A percentile compares a stretch with the other conserved stretches of the same genome.
Conservation (phyloP, 2,113 vertebrate genomes). For the Centropristis striata region DNA sequence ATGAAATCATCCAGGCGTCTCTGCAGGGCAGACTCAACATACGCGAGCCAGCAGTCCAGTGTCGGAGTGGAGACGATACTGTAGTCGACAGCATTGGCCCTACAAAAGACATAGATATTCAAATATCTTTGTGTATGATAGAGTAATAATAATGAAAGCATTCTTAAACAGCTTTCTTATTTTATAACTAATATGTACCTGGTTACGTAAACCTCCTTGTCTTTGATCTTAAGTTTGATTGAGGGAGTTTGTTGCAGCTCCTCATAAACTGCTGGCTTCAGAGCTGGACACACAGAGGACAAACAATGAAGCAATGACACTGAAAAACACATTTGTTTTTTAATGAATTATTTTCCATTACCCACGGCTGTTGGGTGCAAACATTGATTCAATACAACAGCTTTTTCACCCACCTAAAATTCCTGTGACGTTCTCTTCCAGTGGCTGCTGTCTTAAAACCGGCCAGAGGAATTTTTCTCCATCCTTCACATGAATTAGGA, state of each 20-base stretch:
- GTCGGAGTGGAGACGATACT: no score
- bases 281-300: constrained; percentile 44
- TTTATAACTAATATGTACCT: constrained; percentile 42
- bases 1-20: no score
- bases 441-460: constrained; percentile 52
- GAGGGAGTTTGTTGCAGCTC: not conserved
- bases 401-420: constrained; percentile 35
- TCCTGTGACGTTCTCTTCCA: constrained; percentile 16
- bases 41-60: no score
- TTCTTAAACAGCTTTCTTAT: not conserved
- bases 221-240: constrained; percentile 48
- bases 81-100: constrained; percentile 2
- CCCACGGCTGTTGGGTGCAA: not conserved
- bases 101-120: constrained; percentile 8
- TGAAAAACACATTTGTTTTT: not conserved
- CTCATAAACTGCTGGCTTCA: constrained; percentile 40
- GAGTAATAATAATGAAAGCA: not conserved
- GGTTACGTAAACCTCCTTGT: constrained; percentile 23
- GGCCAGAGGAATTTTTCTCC: constrained; percentile 74
- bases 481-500: constrained; percentile 60
- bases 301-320: not conserved
- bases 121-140: not conserved
- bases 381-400: not conserved
- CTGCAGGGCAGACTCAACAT: no score
- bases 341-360: not conserved